Evolutionary conservation across 2,888 invertebrate species (phyloP).

Genomic region (Glyphotaelius pellucidus): DNA sequence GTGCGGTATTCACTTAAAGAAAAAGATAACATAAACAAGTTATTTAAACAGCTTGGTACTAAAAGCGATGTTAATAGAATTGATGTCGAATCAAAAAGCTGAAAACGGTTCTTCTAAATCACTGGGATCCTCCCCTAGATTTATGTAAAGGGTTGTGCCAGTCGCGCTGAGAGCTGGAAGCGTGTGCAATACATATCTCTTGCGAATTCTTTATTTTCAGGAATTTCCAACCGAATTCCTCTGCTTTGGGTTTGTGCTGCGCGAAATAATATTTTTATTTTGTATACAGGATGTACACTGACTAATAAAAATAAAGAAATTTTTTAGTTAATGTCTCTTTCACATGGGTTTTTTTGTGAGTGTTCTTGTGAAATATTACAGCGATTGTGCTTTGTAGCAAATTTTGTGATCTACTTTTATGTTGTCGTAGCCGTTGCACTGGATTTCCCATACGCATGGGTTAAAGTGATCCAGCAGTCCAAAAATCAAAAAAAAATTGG

Average conservation of each 20-base stretch:
- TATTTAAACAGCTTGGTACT: not conserved
- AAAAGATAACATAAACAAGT: not conserved
- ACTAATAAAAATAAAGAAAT: no score
- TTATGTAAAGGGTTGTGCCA: not conserved
- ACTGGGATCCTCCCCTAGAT: not conserved
- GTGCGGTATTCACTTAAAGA: no score
- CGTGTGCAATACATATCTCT: conserved; percentile 3
- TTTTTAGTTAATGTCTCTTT: no score
- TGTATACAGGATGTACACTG: not conserved
- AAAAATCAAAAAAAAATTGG: no score
- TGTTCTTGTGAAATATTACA: no score
- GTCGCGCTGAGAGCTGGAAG: not conserved
- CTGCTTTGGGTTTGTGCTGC: not conserved
- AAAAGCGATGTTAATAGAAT: not conserved
- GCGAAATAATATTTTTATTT: not conserved
- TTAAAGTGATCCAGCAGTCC: no score
- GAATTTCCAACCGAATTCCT: not conserved
- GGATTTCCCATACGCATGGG: no score
- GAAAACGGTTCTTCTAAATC: not conserved
- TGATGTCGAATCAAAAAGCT: not conserved
- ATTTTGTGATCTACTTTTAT: no score
- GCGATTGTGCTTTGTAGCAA: no score
- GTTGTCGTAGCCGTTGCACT: no score
- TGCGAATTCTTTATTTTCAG: not conserved
- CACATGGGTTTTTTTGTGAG: no score